Evolutionary conservation across 2,888 invertebrate species (phyloP).

Genomic region (Rhodophaea formosa): DNA sequence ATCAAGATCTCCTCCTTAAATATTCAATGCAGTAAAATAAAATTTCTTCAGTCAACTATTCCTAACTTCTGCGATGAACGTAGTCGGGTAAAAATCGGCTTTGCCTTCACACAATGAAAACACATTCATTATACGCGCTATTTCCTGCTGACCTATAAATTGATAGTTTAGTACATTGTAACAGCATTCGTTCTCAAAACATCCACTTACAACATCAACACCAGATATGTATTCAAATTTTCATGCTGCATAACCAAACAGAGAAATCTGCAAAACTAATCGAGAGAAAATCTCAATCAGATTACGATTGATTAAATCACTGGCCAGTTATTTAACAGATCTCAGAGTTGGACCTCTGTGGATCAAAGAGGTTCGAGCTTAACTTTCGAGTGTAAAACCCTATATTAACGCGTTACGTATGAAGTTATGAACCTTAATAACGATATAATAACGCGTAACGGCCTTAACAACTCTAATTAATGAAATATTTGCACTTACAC

Average conservation of each 20-base stretch:
- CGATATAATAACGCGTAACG: conserved; percentile 2
- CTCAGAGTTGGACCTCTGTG: conserved; percentile 38
- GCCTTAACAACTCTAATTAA: conserved; percentile 4
- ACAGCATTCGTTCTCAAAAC: conserved; percentile 2
- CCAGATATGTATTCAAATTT: conserved; percentile 13
- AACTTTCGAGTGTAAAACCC: conserved; percentile 31
- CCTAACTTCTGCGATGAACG: too few relatives aligned
- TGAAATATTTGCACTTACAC: conserved; percentile 16
- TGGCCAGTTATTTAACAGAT: conserved; percentile 55
- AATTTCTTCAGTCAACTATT: too few relatives aligned
- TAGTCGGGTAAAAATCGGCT: too few relatives aligned
- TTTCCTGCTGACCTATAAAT: neutral
- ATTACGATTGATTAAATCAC: conserved; percentile 46
- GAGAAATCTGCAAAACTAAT: conserved; percentile 48
- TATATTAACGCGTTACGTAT: conserved; percentile 17
- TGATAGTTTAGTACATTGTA: neutral
- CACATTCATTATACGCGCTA: neutral
- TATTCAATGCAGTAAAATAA: too few relatives aligned
- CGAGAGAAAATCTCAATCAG: conserved; percentile 51
- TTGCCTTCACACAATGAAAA: too few relatives aligned
- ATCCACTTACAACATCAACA: neutral
- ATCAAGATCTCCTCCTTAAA: too few relatives aligned
- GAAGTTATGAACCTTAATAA: neutral
- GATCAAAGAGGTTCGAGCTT: neutral
- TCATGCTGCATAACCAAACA: conserved; percentile 36